Evolutionary conservation across 2,888 invertebrate genomes (phyloP), one percentile per base, ranked within the genome.

Genomic region (Ophion slaviceki): DNA sequence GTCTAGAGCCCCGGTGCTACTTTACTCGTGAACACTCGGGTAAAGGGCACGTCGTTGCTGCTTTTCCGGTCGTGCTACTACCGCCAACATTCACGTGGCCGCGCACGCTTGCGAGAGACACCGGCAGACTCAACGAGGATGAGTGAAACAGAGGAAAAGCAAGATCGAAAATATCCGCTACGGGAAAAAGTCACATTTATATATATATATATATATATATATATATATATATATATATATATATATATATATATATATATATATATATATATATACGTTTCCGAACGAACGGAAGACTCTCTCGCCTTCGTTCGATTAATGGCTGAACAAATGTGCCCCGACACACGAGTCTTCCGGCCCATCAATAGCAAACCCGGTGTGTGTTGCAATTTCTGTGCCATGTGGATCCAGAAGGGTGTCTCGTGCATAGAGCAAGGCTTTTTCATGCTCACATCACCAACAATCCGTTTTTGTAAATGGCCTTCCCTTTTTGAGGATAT

Each of bases 301-400:
- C 72, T 72, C 81, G 80, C 81, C 78, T 78, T 80, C 45, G 68
- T 79, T 86, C 88, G 88, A 89, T 88, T 89, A 89, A 89, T 89
- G 88, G 87, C 84, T 82, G 86, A 89, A 88, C 89, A 89, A 89
- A 89, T 89, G 88, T 88, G 86, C 79, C 83, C 80, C 87, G 89
- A 88, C 88, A 87, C 88, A 86, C 85, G 84, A 87, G 86, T 88
- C 89, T 89, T 88, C 84, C 86, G 83, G 82, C 77, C 87, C 88
- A 88, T 89, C 88, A 88, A 89, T 89, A 87, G 82, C 40, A 75
- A 81, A 86, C 82, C 64, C 83, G 64, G 62, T 68, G 74, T 67
- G 68, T 70, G 36, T 79, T 68, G 78, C 83, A 82, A 67, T 84
- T 77, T 75, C 81, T 24, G 74, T 11, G 45, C 11, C 11, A 45